A percentile compares a stretch with the other conserved stretches of the same genome.
Evolutionary conservation across 1,140 invertebrate genomes (phyloP).

Genomic region (Condylostylus longicornis): DNA sequence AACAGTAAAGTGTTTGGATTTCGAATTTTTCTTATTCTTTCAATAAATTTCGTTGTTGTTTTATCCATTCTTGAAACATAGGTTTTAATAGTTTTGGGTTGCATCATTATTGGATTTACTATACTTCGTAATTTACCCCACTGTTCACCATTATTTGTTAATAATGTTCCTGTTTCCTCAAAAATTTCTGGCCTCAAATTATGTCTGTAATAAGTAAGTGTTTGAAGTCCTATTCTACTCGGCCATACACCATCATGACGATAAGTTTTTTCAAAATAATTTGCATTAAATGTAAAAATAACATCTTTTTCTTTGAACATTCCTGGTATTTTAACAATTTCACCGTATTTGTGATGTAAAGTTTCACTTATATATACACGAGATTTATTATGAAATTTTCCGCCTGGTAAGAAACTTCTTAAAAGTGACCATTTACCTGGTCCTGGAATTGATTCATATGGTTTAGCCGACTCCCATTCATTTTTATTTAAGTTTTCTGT

Average conservation of each 20-base stretch:
- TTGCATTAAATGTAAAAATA: slow-evolving; percentile 16
- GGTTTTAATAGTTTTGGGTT: slow-evolving; percentile 5
- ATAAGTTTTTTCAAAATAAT: slow-evolving; percentile 21
- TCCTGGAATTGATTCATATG: slow-evolving; percentile 10
- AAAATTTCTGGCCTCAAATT: slow-evolving; percentile 16
- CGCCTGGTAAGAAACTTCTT: slow-evolving; percentile 15
- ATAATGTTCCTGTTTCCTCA: slow-evolving; percentile 9
- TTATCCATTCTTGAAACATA: slow-evolving; percentile 1
- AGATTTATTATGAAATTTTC: slow-evolving; percentile 15
- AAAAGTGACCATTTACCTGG: slow-evolving; percentile 6
- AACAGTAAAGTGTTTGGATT: slow-evolving; percentile 38
- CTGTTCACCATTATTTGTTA: slow-evolving; percentile 1
- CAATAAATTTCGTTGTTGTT: not conserved
- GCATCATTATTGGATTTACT: slow-evolving; percentile 10
- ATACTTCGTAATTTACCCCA: slow-evolving; percentile 2
- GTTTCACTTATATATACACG: slow-evolving; percentile 7
- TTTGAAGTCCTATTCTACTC: slow-evolving; percentile 14
- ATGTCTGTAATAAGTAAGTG: slow-evolving; percentile 17
- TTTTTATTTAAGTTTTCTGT: too few species aligned
- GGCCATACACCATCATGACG: slow-evolving; percentile 27
- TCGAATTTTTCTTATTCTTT: slow-evolving; percentile 23
- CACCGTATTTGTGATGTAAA: slow-evolving; percentile 14
- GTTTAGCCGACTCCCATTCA: slow-evolving; percentile 9
- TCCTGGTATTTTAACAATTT: slow-evolving; percentile 14
- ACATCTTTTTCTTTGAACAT: slow-evolving; percentile 14